Evolutionary conservation across 2,113 vertebrate genomes (phyloP), one percentile per base, ranked within the genome.

Genomic region (Labeo catla): DNA sequence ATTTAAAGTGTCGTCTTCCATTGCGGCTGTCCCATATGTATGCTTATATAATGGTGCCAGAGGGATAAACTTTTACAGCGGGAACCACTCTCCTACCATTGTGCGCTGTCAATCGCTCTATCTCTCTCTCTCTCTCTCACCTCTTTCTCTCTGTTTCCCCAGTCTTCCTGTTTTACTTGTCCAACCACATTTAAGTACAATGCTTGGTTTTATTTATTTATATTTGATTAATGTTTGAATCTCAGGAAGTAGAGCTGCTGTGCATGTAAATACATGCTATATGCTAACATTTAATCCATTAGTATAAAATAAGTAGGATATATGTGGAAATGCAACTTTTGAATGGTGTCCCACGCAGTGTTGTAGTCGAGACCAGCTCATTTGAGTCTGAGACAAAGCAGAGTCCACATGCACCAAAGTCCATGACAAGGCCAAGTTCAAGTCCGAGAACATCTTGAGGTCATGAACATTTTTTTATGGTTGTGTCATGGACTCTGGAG

Each of bases 1-100:
- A 99, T 99, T 99, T 99, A 98, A 99, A 98, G 98, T 99, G 98
- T 99, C 98, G 97, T 98, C 97, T 98, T 98, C 97, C 97, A 99
- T 99, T 99, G 97, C 96, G 96, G 96, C 97, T 95, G 96, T 98
- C 98, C 97, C 97, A 97, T 97, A 98, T 96, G 98, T 97, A 97
- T 96, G 96, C 97, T 99, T 99, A 98, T 98, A 98, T 79, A 96
- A 96, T 95, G 96, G 96, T 96, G 96, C 97, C 97, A 93, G 89
- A 93, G 97, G 97, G 96, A 98, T 96, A 96, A 97, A 97, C 96
- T 97, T 97, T 98, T 97, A 98, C 97, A 96, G 95, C 86, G 91
- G 89, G 94, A 95, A 95, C 81, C 95, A 95, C 93, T 95, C 93
- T 68, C 89, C 72, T 39, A 28, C 43, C 91, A 50, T 59, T 65